These are phyloP conservation scores for Thaumatotibia leucotreta DNA, from an alignment of 1,140 invertebrate species.

Conservation along the genomic window DNA sequence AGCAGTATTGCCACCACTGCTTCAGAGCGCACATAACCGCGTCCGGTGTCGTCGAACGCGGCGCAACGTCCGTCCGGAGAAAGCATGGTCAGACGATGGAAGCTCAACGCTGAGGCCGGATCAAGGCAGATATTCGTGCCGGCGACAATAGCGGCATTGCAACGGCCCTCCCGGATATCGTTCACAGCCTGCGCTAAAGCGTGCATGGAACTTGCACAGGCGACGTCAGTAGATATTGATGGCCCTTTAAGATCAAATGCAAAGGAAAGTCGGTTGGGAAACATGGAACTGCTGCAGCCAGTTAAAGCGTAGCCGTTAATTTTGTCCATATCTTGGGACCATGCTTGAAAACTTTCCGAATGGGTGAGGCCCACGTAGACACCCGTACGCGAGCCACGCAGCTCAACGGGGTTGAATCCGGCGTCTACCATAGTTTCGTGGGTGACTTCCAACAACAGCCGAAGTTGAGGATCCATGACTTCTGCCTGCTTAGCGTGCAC, in stretches of 20 bases:
- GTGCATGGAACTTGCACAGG: conserved; percentile 94
- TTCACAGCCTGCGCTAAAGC: conserved; percentile 91
- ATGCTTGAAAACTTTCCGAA: conserved; percentile 91
- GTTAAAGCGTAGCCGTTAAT: conserved; percentile 95
- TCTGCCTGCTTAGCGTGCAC: conserved; percentile 96
- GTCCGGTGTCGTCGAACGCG: conserved; percentile 85
- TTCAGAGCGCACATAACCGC: conserved; percentile 82
- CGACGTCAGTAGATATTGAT: conserved; percentile 95
- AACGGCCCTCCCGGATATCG: conserved; percentile 89
- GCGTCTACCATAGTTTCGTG: conserved; percentile 97
- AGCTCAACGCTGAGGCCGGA: neutral
- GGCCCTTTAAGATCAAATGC: conserved; percentile 95
- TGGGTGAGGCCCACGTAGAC: conserved; percentile 93
- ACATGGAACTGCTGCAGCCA: conserved; percentile 95
- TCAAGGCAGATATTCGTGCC: neutral
- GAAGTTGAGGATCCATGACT: conserved; percentile 96
- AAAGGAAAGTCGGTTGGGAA: conserved; percentile 96
- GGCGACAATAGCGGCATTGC: conserved; percentile 95
- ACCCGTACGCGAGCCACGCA: conserved; percentile 91
- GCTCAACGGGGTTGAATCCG: conserved; percentile 85
- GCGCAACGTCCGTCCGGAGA: conserved; percentile 72
- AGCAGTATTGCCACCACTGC: conserved; percentile 84
- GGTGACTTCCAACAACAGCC: conserved; percentile 93
- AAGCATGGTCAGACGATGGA: neutral
- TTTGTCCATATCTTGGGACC: conserved; percentile 83